Conservation (phyloP, 2,797 vertebrate genomes). For the Triplophysa bombifrons region DNA sequence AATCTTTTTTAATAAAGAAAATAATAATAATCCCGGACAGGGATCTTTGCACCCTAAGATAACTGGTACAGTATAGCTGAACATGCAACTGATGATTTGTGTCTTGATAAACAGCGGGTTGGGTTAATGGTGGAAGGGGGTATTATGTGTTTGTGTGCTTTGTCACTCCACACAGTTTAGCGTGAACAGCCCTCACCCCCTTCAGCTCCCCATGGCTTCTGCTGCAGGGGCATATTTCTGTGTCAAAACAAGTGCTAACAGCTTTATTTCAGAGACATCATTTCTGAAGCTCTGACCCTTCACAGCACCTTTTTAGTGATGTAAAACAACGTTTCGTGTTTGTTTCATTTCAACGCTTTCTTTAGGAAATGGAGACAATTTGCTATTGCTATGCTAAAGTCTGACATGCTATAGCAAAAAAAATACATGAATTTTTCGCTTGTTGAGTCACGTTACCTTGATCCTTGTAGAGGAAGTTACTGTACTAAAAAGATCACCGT, state of each 20-base stretch:
- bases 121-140: not conserved
- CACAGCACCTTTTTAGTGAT: not conserved
- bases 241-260: constrained; percentile 4
- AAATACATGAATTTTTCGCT: no score
- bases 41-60: not conserved
- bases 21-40: not conserved
- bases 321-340: not conserved
- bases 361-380: no score
- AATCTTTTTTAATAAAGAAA: no score
- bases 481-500: not conserved
- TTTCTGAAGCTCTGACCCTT: not conserved
- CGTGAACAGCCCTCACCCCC: not conserved
- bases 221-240: constrained; percentile 10
- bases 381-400: no score
- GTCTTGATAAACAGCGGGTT: constrained; percentile 1
- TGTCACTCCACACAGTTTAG: not conserved
- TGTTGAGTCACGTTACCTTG: no score
- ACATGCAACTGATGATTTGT: constrained; percentile 5
- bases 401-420: no score
- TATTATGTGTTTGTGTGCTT: constrained; percentile 5
- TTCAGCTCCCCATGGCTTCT: constrained; percentile 1
- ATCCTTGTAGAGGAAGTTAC: no score
- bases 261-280: not conserved
- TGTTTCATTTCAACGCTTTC: not conserved
- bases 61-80: not conserved